Conservation (phyloP, 2,113 vertebrate species). For the Oreotrochilus melanogaster region DNA sequence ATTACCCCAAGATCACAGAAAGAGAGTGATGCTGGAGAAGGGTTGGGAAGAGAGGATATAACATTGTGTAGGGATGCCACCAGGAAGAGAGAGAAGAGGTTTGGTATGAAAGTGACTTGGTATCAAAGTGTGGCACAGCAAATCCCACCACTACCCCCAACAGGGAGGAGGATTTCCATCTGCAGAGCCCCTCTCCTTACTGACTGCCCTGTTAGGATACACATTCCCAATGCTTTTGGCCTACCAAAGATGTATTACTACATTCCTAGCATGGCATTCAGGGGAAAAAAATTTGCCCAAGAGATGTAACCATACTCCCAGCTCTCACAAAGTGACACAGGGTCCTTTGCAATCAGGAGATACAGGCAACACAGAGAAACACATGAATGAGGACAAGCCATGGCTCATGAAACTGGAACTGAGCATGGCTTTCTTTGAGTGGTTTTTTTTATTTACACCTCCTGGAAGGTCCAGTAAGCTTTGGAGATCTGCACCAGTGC, state of each 20-base stretch:
- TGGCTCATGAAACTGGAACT: background rate
- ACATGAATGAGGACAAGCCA: background rate
- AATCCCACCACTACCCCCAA: constrained; percentile 41
- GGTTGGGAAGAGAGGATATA: constrained; percentile 9
- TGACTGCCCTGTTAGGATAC: constrained; percentile 32
- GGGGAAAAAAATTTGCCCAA: background rate
- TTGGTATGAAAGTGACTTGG: background rate
- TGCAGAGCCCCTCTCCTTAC: background rate
- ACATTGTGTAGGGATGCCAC: background rate
- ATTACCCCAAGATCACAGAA: background rate
- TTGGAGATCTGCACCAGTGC: background rate
- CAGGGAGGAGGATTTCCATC: constrained; percentile 51
- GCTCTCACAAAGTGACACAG: background rate
- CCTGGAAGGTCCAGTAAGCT: background rate
- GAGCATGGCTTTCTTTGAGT: background rate
- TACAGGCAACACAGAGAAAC: background rate
- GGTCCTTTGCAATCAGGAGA: background rate
- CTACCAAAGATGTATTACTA: constrained; percentile 72
- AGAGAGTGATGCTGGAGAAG: background rate
- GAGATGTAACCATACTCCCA: constrained; percentile 9
- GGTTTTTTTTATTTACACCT: constrained; percentile 16
- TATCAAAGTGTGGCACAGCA: constrained; percentile 16
- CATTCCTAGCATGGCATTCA: constrained; percentile 67
- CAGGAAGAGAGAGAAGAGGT: background rate
- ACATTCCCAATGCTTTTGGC: constrained; percentile 68